These are phyloP conservation scores for Ctenodactylus gundi DNA, from an alignment of 2,113 vertebrate species.

Conservation along the genomic window DNA sequence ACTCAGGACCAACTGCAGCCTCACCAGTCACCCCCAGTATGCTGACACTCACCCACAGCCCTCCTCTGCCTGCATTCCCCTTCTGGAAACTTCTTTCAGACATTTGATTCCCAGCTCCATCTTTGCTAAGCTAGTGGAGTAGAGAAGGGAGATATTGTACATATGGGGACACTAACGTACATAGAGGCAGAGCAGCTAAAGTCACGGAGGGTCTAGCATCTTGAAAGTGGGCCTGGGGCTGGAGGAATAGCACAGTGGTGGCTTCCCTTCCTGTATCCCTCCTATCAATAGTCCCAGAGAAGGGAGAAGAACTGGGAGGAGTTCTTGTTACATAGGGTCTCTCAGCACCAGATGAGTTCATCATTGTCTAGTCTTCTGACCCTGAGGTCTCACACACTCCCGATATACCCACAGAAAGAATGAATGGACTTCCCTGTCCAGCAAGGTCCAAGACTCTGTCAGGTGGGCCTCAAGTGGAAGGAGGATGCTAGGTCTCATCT, in stretches of 20 bases:
- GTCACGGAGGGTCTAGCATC: not conserved
- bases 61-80: not conserved
- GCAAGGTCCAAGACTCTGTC: not conserved
- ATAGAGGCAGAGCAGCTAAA: not conserved
- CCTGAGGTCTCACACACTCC: not conserved
- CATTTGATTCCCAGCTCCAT: not conserved
- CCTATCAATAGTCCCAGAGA: not conserved
- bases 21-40: not conserved
- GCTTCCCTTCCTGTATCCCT: not conserved
- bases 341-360: not conserved
- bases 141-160: not conserved
- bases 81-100: not conserved
- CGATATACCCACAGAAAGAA: no score
- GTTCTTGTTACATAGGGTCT: not conserved
- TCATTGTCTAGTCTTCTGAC: not conserved
- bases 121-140: not conserved
- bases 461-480: fast-evolving
- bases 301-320: not conserved
- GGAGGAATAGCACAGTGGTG: no score
- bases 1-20: not conserved
- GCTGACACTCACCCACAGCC: not conserved
- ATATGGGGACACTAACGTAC: not conserved
- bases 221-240: not conserved
- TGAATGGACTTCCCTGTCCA: no score
- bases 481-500: not conserved